Conservation (phyloP, 2,888 invertebrate species). For the Himalopsyche tibetana region DNA sequence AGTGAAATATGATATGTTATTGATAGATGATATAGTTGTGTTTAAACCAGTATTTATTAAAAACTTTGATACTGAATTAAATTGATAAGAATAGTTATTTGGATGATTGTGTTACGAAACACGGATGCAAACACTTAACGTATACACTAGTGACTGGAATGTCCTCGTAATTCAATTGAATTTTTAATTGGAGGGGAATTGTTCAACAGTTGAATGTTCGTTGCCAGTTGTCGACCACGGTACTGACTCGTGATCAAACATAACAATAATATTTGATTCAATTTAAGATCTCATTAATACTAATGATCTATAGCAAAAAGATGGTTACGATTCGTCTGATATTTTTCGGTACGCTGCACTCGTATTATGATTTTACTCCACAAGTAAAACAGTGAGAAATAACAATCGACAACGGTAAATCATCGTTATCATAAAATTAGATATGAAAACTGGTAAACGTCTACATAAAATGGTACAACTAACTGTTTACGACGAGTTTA, state of each 20-base stretch:
- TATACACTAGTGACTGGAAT: background rate
- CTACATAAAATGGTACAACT: background rate
- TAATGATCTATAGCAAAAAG: background rate
- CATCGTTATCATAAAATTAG: background rate
- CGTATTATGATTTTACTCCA: background rate
- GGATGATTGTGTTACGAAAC: constrained; percentile 5
- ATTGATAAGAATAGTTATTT: background rate
- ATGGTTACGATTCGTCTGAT: background rate
- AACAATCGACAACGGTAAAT: constrained; percentile 11
- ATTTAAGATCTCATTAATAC: background rate
- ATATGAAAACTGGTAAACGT: background rate
- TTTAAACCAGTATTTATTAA: background rate
- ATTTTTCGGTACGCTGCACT: constrained; percentile 1
- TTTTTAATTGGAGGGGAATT: constrained; percentile 20
- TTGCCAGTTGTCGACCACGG: background rate
- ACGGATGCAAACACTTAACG: constrained; percentile 22
- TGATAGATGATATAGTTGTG: no score
- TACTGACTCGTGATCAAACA: background rate
- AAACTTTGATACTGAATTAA: constrained; percentile 11
- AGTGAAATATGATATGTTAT: no score
- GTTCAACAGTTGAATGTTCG: background rate
- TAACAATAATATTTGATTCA: background rate
- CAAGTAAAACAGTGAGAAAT: background rate
- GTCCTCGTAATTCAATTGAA: constrained; percentile 34
- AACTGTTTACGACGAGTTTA: background rate